These are phyloP conservation scores for Pegea sp. DNA, from an alignment of 23 tunicate genomes.

Conservation along the genomic window DNA sequence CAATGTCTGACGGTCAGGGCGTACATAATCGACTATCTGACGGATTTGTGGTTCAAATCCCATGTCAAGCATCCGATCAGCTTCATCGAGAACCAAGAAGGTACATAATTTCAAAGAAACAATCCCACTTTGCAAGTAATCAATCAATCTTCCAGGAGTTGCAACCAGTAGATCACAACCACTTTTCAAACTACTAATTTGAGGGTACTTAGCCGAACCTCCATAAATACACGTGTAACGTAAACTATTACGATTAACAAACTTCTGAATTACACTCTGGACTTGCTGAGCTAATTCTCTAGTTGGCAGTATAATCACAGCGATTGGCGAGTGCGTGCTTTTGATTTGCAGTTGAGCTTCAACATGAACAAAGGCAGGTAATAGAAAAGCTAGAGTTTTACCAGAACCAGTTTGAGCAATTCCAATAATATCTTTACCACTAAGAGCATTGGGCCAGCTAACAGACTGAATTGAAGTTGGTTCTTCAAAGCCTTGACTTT, in stretches of 20 bases:
- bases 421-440: slow-evolving; percentile 84
- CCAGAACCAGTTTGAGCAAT: slow-evolving; percentile 99
- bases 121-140: slow-evolving; percentile 15
- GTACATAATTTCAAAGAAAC: slow-evolving; percentile 33
- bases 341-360: slow-evolving; percentile 61
- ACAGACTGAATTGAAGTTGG: too few relatives aligned
- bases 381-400: slow-evolving; percentile 78
- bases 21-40: slow-evolving; percentile 56
- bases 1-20: slow-evolving; percentile 80
- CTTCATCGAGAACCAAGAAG: slow-evolving; percentile 80
- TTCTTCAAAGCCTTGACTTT: too few relatives aligned
- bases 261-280: slow-evolving; percentile 13
- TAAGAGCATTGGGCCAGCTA: slow-evolving; percentile 86
- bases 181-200: slow-evolving; percentile 3
- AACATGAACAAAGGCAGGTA: slow-evolving; percentile 66
- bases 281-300: slow-evolving; percentile 81
- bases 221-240: slow-evolving; percentile 43
- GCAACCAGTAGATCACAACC: slow-evolving; percentile 45
- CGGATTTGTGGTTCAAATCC: slow-evolving; percentile 95
- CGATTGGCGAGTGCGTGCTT: too few relatives aligned
- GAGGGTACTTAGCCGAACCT: slow-evolving; percentile 19
- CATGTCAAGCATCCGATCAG: slow-evolving; percentile 99
- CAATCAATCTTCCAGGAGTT: slow-evolving; percentile 73
- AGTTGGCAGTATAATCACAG: too few relatives aligned
- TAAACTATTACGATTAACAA: slow-evolving; percentile 6